phyloP scores from a whole-genome alignment of 2,113 vertebrate genomes.

The Atherinomorus stipes region DNA sequence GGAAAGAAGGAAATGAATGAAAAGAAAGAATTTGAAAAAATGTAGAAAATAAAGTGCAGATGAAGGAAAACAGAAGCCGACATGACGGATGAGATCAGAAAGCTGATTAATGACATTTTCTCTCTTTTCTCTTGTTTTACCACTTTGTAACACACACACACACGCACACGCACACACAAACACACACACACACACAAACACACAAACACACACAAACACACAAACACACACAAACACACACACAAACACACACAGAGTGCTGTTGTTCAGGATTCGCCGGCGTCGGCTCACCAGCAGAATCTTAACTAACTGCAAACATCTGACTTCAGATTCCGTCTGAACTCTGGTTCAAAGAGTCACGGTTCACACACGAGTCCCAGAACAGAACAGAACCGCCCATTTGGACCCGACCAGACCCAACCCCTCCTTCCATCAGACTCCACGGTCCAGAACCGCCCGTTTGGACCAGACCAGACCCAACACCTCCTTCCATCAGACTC shows the following conservation, averaged over 20 bases:
- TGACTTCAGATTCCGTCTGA: slow-evolving; percentile 14
- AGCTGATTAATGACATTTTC: too few species aligned
- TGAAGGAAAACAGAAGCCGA: too few species aligned
- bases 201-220: slow-evolving; percentile 19
- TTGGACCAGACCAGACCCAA: too few species aligned
- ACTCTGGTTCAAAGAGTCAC: slow-evolving; percentile 14
- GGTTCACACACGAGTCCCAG: slow-evolving; percentile 3
- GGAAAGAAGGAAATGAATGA: too few species aligned
- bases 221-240: slow-evolving; percentile 28
- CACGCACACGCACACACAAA: background rate
- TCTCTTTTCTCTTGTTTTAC: too few species aligned
- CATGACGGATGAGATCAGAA: too few species aligned
- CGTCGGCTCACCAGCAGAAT: slow-evolving; percentile 45
- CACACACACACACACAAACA: slow-evolving; percentile 17
- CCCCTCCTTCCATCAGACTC: too few species aligned
- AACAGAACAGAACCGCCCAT: background rate
- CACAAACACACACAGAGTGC: slow-evolving; percentile 47
- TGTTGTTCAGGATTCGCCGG: slow-evolving; percentile 39
- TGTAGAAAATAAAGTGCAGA: too few species aligned
- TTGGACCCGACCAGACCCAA: background rate
- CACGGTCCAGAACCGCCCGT: too few species aligned
- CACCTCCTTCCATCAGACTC: too few species aligned
- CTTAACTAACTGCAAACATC: slow-evolving; percentile 37
- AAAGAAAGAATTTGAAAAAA: too few species aligned
- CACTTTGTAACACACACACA: background rate